Conservation (phyloP, 2,113 vertebrate genomes). For the Otocyon megalotis region DNA sequence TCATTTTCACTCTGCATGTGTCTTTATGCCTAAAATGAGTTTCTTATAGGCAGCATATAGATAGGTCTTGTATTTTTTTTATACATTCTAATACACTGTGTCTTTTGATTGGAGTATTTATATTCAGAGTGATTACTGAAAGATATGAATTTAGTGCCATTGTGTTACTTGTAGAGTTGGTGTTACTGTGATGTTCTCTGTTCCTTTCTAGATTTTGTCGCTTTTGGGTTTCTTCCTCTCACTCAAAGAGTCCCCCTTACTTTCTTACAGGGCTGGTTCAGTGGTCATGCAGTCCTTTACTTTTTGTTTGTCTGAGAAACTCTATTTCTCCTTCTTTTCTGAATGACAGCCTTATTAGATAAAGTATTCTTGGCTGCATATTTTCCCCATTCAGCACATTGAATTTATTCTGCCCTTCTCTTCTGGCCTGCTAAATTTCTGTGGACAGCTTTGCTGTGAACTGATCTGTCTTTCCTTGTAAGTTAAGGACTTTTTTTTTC, state of each 20-base stretch:
- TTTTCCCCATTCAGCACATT: background rate
- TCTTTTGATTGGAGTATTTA: background rate
- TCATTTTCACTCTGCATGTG: no score
- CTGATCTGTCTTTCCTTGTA: background rate
- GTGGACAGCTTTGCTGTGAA: background rate
- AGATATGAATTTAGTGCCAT: background rate
- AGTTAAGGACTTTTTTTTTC: background rate
- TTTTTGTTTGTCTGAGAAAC: no score
- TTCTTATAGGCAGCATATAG: no score
- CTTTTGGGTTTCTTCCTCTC: background rate
- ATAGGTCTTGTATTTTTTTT: no score
- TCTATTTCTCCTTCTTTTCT: no score
- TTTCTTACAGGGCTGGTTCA: no score
- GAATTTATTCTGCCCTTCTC: background rate
- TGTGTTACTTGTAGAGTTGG: background rate
- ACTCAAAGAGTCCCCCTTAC: background rate
- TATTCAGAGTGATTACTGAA: background rate
- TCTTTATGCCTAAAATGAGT: no score
- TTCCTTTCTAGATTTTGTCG: background rate
- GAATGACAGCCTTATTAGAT: background rate
- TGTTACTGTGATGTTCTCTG: background rate
- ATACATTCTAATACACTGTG: background rate
- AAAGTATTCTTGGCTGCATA: background rate
- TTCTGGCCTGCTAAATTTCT: background rate
- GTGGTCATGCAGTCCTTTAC: no score